phyloP scores from a whole-genome alignment of 2,797 vertebrate species.

The Pristis pectinata region DNA sequence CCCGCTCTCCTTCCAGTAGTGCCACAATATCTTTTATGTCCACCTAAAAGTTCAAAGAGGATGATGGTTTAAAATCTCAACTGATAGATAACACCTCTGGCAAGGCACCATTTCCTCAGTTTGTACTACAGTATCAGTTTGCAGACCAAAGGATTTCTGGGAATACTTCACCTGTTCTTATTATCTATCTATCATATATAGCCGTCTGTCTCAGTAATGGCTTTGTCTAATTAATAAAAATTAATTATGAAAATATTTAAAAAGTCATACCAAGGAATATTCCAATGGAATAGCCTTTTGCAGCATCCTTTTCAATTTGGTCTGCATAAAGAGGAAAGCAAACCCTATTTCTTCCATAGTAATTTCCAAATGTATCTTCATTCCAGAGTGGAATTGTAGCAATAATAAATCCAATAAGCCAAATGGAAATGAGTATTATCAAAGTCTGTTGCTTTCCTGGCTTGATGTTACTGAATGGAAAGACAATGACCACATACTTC shows the following conservation, averaged over 20 bases:
- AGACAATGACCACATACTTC: constrained; percentile 77
- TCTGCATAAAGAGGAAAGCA: constrained; percentile 78
- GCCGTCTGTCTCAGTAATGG: background rate
- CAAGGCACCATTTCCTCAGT: background rate
- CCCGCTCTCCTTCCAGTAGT: background rate
- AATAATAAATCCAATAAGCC: constrained; percentile 68
- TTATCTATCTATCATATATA: background rate
- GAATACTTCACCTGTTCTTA: background rate
- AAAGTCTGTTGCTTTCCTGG: constrained; percentile 65
- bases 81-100: background rate
- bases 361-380: constrained; percentile 72
- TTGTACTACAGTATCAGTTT: background rate
- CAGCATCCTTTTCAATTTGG: constrained; percentile 65
- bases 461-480: constrained; percentile 72
- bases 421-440: constrained; percentile 60
- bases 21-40: background rate
- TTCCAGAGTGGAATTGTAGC: constrained; percentile 68
- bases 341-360: constrained; percentile 76
- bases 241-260: constrained; percentile 32
- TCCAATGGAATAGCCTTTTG: constrained; percentile 70
- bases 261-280: constrained; percentile 73
- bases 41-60: background rate
- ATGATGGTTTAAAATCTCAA: background rate
- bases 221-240: background rate
- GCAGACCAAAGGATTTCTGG: background rate